A percentile compares a stretch with the other conserved stretches of the same genome.
Conservation (phyloP, 2,888 invertebrate species). For the Acronicta leporina region DNA sequence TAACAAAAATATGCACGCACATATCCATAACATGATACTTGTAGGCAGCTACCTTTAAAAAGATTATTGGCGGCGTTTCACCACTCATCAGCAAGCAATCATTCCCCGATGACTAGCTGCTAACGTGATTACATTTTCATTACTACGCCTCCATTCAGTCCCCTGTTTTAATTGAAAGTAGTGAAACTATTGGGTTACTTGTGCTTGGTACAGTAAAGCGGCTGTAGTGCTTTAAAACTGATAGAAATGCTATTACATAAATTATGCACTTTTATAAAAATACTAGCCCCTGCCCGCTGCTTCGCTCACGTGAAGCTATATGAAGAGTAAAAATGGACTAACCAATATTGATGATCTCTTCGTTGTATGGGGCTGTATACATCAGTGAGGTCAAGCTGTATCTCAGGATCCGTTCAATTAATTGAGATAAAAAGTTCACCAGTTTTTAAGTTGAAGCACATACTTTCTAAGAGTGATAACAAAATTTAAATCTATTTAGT, state of each 20-base stretch:
- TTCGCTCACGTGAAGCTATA: too few relatives aligned
- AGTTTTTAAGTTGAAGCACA: too few relatives aligned
- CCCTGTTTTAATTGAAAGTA: constrained; percentile 74
- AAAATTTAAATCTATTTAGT: too few relatives aligned
- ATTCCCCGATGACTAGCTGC: constrained; percentile 76
- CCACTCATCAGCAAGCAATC: constrained; percentile 78
- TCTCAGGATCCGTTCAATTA: too few relatives aligned
- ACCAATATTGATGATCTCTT: too few relatives aligned
- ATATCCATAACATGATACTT: constrained; percentile 43
- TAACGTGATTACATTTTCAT: constrained; percentile 77
- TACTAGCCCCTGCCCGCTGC: too few relatives aligned
- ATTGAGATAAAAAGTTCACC: too few relatives aligned
- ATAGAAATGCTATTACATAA: neutral
- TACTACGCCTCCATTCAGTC: constrained; percentile 62
- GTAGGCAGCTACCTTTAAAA: constrained; percentile 63
- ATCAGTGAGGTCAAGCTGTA: too few relatives aligned
- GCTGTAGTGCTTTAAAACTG: constrained; percentile 26
- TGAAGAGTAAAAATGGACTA: too few relatives aligned
- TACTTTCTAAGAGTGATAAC: too few relatives aligned
- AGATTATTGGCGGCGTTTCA: constrained; percentile 73
- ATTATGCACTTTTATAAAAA: too few relatives aligned
- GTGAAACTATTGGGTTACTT: constrained; percentile 70
- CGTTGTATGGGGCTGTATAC: too few relatives aligned
- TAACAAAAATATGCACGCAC: constrained; percentile 21
- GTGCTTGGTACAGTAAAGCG: constrained; percentile 28